A percentile compares a stretch with the other conserved stretches of the same genome.
Conservation (phyloP, 2,797 vertebrate genomes). For the Syngnathus acus region DNA sequence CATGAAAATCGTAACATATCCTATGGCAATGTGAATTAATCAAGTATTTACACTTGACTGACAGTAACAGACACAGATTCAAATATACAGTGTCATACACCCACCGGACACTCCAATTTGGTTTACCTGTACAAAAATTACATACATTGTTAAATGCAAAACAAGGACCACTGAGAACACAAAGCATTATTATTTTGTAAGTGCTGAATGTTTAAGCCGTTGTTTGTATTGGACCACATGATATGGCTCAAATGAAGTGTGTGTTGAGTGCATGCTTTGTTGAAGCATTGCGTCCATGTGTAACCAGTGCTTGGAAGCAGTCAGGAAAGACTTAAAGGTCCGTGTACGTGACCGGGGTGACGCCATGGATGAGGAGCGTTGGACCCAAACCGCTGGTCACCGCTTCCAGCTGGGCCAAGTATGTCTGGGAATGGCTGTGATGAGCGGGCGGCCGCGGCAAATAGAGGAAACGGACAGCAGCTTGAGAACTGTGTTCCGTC, state of each 20-base stretch:
- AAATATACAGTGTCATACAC: not conserved
- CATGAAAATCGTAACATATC: constrained; percentile 27
- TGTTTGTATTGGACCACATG: not conserved
- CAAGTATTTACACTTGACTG: constrained; percentile 7
- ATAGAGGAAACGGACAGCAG: constrained; percentile 83
- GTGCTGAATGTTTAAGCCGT: not conserved
- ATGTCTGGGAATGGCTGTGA: constrained; percentile 64
- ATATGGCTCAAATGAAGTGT: not conserved
- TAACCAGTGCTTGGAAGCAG: constrained; percentile 11
- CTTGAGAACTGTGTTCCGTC: constrained; percentile 73
- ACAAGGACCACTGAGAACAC: not conserved
- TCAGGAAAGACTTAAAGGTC: constrained; percentile 68
- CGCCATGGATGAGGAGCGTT: constrained; percentile 81
- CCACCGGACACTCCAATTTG: not conserved
- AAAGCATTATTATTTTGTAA: not conserved
- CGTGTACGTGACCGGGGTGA: constrained; percentile 87
- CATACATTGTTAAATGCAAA: not conserved
- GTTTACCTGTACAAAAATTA: not conserved
- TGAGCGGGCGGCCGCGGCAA: constrained; percentile 77
- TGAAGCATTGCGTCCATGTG: constrained; percentile 1
- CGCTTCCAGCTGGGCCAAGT: constrained; percentile 74
- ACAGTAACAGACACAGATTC: not conserved
- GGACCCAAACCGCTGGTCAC: constrained; percentile 78
- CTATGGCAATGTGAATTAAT: constrained; percentile 21
- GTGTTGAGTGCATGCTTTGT: not conserved